These are phyloP conservation scores for Epinephelus fuscoguttatus DNA, from an alignment of 2,113 vertebrate genomes.

Conservation along the genomic window DNA sequence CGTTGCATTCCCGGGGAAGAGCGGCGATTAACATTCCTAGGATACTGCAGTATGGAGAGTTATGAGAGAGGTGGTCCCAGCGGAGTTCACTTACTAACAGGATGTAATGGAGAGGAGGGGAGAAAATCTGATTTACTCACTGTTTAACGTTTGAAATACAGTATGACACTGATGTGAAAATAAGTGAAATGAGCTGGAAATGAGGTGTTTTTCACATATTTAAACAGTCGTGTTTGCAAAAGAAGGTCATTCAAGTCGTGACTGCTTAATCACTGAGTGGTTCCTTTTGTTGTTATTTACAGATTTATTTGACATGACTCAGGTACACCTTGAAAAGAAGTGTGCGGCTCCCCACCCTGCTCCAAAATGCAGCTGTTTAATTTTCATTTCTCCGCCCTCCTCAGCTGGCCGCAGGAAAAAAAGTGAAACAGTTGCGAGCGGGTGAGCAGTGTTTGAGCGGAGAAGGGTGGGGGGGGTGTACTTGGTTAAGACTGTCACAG, in stretches of 20 bases:
- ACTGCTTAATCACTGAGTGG: neutral
- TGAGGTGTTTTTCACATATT: neutral
- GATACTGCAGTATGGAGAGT: constrained; percentile 61
- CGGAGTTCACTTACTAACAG: constrained; percentile 49
- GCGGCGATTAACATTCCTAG: constrained; percentile 79
- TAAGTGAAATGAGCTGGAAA: neutral
- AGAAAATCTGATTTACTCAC: constrained; percentile 33
- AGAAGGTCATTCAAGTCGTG: neutral
- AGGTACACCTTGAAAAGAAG: neutral
- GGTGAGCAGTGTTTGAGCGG: neutral
- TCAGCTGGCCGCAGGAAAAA: constrained; percentile 16
- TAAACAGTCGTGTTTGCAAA: neutral
- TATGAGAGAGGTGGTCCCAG: constrained; percentile 35
- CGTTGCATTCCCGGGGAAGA: constrained; percentile 64
- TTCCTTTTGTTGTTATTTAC: constrained; percentile 12
- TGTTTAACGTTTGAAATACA: constrained; percentile 16
- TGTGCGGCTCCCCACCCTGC: neutral
- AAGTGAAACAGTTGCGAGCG: constrained; percentile 30
- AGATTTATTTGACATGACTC: neutral
- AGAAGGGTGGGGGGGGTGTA: neutral
- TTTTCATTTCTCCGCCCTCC: constrained; percentile 18
- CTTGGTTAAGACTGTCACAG: constrained; percentile 63
- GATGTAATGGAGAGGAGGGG: constrained; percentile 44
- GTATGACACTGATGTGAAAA: constrained; percentile 24
- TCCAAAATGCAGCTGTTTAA: constrained; percentile 20